A percentile compares a stretch with the other conserved stretches of the same genome.
Conservation (phyloP, 2,113 vertebrate genomes). For the Helogale parvula region DNA sequence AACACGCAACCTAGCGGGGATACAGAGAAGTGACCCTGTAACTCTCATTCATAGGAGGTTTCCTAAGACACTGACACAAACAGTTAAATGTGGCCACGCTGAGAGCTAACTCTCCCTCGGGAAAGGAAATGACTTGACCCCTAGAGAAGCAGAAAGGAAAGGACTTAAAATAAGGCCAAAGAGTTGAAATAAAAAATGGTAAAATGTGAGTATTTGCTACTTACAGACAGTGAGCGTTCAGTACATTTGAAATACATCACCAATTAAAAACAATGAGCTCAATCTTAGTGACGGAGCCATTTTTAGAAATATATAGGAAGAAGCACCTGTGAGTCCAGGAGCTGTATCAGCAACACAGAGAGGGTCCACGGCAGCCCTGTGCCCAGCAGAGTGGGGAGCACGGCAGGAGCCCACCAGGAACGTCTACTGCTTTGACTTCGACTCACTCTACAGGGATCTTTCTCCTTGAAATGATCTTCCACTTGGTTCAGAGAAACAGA, state of each 20-base stretch:
- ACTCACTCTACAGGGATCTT: background rate
- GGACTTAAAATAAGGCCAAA: background rate
- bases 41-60: background rate
- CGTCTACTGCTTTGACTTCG: background rate
- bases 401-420: background rate
- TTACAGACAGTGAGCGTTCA: background rate
- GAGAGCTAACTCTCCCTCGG: background rate
- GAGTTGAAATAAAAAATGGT: background rate
- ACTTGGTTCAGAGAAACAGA: background rate
- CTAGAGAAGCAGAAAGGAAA: background rate
- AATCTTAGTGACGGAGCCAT: background rate
- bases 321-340: background rate
- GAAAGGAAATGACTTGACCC: background rate
- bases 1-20: background rate
- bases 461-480: background rate
- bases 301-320: background rate
- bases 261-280: background rate
- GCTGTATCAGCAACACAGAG: background rate
- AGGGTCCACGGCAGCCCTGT: accelerated
- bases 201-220: background rate
- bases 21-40: background rate
- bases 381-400: too few species aligned
- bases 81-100: background rate
- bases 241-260: background rate
- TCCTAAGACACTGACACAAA: background rate